Conservation (phyloP, 2,797 vertebrate species). For the Chloroceryle amazona region DNA sequence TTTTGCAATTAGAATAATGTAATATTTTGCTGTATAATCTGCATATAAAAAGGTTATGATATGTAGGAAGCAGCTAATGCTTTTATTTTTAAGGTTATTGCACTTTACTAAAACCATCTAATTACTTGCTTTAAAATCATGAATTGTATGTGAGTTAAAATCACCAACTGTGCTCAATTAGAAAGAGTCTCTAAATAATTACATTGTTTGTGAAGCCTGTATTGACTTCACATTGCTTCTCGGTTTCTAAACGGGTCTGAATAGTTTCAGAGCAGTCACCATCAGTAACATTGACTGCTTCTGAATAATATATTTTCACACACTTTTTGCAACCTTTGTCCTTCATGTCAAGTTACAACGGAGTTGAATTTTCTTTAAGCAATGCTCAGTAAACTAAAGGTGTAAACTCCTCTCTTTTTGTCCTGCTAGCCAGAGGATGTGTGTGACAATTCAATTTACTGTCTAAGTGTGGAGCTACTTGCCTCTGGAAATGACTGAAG, state of each 20-base stretch:
- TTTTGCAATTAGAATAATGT: not conserved
- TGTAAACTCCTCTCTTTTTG: not conserved
- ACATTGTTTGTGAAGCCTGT: not conserved
- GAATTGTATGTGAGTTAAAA: not conserved
- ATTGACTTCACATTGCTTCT: not conserved
- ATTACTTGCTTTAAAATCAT: not conserved
- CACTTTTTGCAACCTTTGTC: not conserved
- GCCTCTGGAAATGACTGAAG: constrained; percentile 48
- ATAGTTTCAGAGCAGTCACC: not conserved
- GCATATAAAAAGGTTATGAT: not conserved
- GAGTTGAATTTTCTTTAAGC: not conserved
- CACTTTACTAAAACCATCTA: not conserved
- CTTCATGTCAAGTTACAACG: not conserved
- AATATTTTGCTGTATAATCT: not conserved
- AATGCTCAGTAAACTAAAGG: not conserved
- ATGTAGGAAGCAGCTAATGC: not conserved
- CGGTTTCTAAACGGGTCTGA: not conserved
- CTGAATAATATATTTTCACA: not conserved
- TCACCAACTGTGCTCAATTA: not conserved
- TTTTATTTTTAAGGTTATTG: not conserved
- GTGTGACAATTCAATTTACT: constrained; percentile 35
- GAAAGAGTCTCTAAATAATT: not conserved
- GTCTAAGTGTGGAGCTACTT: constrained; percentile 27
- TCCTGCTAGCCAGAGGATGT: not conserved
- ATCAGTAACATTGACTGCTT: rapidly evolving